Percentiles rank a stretch among this genome's conserved stretches.
Evolutionary conservation across 2,888 invertebrate genomes (phyloP).

Genomic region (Blastobasis lacticolella): DNA sequence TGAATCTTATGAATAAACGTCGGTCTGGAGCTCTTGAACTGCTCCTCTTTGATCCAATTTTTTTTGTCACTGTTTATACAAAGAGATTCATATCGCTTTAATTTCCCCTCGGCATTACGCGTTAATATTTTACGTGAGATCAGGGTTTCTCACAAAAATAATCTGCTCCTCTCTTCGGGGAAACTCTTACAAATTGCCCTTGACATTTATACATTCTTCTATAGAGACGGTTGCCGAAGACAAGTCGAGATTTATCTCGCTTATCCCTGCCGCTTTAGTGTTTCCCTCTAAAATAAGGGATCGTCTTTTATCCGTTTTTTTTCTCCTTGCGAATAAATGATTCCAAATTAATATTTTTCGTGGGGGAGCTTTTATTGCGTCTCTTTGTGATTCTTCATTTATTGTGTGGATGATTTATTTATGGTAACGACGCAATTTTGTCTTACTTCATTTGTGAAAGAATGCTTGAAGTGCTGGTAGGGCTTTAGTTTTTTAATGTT

Average conservation of each 20-base stretch:
- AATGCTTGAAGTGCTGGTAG: not conserved
- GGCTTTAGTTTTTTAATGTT: no score
- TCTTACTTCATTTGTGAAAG: conserved; percentile 5
- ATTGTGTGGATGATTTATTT: conserved; percentile 32
- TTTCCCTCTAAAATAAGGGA: conserved; percentile 38
- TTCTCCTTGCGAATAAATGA: conserved; percentile 49
- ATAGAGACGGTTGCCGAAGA: conserved; percentile 36
- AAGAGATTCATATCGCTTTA: conserved; percentile 46
- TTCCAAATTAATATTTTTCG: conserved; percentile 54
- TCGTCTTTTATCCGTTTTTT: conserved; percentile 39
- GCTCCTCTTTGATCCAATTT: conserved; percentile 18
- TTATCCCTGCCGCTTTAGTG: conserved; percentile 38
- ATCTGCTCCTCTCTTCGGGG: conserved; percentile 36
- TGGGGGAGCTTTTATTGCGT: conserved; percentile 42
- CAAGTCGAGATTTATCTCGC: conserved; percentile 49
- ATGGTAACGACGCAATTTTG: conserved; percentile 13
- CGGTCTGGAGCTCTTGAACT: conserved; percentile 13
- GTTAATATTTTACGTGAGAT: conserved; percentile 53
- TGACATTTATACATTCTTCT: conserved; percentile 36
- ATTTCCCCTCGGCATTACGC: conserved; percentile 54
- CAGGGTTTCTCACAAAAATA: conserved; percentile 40
- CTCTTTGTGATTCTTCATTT: conserved; percentile 29
- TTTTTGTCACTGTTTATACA: conserved; percentile 33
- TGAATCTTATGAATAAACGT: conserved; percentile 15
- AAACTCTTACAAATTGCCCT: conserved; percentile 37